A percentile compares a stretch with the other conserved stretches of the same genome.
Conservation (phyloP, 35 echinoderm and acorn worm genomes). For the Chiridota heheva region DNA sequence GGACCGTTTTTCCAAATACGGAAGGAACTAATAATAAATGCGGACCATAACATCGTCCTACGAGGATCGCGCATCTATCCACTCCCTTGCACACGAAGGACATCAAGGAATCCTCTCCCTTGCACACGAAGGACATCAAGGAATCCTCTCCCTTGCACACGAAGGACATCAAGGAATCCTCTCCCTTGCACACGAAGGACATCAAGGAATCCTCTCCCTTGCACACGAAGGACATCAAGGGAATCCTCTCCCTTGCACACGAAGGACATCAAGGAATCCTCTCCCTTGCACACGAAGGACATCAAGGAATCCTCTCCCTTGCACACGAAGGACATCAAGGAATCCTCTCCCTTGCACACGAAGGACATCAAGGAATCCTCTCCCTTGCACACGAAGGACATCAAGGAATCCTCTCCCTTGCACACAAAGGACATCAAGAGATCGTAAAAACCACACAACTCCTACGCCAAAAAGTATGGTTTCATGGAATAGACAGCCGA, state of each 20-base stretch:
- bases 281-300: slow-evolving; percentile 25
- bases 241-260: slow-evolving; percentile 28
- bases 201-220: not conserved
- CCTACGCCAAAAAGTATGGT: slow-evolving; percentile 44
- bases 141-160: not conserved
- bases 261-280: slow-evolving; percentile 38
- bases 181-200: not conserved
- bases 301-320: slow-evolving; percentile 24
- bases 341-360: no score
- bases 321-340: slow-evolving; percentile 26
- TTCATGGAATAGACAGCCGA: slow-evolving; percentile 24
- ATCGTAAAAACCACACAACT: slow-evolving; percentile 37
- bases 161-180: not conserved
- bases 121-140: not conserved
- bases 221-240: not conserved
- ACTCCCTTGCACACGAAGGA: not conserved
- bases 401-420: slow-evolving; percentile 50
- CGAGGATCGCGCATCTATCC: slow-evolving; percentile 2
- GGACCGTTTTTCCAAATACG: slow-evolving; percentile 10
- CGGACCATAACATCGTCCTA: slow-evolving; percentile 11
- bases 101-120: not conserved
- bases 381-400: slow-evolving; percentile 36
- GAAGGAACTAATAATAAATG: slow-evolving; percentile 13
- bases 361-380: no score
- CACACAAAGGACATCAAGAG: slow-evolving; percentile 79